These are phyloP conservation scores for Oophaga sylvatica DNA, from an alignment of 2,797 vertebrate genomes.

Conservation along the genomic window DNA sequence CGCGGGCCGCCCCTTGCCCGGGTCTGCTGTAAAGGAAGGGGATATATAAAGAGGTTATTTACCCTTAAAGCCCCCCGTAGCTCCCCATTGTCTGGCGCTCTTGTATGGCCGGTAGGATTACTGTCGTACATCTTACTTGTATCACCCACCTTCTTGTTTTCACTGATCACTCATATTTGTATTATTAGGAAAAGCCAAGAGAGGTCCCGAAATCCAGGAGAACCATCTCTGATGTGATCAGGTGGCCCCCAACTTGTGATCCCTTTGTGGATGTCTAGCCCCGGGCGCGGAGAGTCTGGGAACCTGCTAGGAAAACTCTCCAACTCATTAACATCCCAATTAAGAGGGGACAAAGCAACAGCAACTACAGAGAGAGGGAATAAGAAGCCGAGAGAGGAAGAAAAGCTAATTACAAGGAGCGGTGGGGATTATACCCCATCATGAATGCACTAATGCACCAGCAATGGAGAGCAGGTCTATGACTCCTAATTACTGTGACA, in stretches of 20 bases:
- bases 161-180: conserved; percentile 69
- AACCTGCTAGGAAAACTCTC: conserved; percentile 71
- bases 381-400: conserved; percentile 46
- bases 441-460: conserved; percentile 54
- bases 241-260: conserved; percentile 76
- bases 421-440: conserved; percentile 59
- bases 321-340: conserved; percentile 79
- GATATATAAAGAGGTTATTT: neutral
- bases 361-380: conserved; percentile 36
- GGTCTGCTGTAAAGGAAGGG: neutral
- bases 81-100: neutral
- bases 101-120: neutral
- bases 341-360: conserved; percentile 73
- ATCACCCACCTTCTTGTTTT: conserved; percentile 61
- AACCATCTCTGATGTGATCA: conserved; percentile 83
- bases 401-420: conserved; percentile 72
- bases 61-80: neutral
- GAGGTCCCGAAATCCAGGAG: conserved; percentile 74
- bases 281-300: conserved; percentile 79
- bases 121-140: neutral
- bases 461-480: conserved; percentile 43
- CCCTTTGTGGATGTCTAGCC: conserved; percentile 79
- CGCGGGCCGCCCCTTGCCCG: no score
- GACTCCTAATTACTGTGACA: conserved; percentile 69
- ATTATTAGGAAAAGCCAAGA: conserved; percentile 60